Base-by-base conservation (phyloP, 2,888 invertebrate genomes). In the Lithodes maja region DNA sequence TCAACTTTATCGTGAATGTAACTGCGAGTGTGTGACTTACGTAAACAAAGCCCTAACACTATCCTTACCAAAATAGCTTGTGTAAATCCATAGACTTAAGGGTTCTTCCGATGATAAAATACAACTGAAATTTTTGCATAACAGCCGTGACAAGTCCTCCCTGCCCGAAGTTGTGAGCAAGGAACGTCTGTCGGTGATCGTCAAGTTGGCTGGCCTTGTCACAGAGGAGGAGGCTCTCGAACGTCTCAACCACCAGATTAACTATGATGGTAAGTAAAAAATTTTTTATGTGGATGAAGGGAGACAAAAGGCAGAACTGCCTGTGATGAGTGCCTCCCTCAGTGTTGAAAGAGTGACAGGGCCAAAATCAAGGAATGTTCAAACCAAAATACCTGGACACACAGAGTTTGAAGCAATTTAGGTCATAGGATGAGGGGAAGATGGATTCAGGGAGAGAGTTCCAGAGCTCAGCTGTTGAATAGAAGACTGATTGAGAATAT, bases 241-340 rank as follows among this genome's bases (percentile, higher is more conserved):
- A 61, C 85, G 88, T 2, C 85, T 86, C 15, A 90, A 90, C 71
- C 82, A 90, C 52, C 90, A 90, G 61, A 86, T 90, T 15, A 88
- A 90, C 82, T 90, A 90, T 83, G 90, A 90, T 74, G 90, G 90
- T 90, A 86, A 49, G 69, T 33, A 74, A 3, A n/a, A 15, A 74
- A 74, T 74, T 74, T 33, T 33, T 12, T n/a, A 74, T 3, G 50
- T 49, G 50, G 77, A 49, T 49, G 49, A 50, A 54, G 50, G 54
- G 50, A 52, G 54, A 1, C 2, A 55, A 80, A 7, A 80, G 33
- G 33, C 33, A 33, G 33, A 33, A 33, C 33, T 33, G 33, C 33
- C 33, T 33, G 33, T 33, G 33, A 33, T 33, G 33, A 33, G 33
- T 33, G 33, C 0, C 33, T 33, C 33, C 33, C 33, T 33, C 33